A percentile compares a stretch with the other conserved stretches of the same genome.
These are phyloP conservation scores for Dreissena rostriformis DNA, from an alignment of 1,140 invertebrate genomes.

Conservation along the genomic window DNA sequence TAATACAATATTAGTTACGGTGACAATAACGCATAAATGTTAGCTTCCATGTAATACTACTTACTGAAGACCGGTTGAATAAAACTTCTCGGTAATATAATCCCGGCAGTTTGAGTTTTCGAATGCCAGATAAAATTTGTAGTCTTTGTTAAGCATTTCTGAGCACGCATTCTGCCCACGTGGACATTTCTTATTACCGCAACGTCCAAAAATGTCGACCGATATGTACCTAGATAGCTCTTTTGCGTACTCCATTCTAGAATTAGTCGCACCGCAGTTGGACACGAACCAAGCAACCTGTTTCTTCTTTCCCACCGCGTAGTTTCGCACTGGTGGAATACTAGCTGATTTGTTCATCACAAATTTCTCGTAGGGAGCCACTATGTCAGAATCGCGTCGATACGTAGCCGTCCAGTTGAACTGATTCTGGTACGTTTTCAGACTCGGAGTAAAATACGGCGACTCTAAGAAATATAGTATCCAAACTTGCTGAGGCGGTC, in stretches of 20 bases:
- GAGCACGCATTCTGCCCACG: constrained; percentile 91
- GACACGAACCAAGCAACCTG: constrained; percentile 82
- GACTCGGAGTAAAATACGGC: constrained; percentile 85
- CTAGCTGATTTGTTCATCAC: constrained; percentile 27
- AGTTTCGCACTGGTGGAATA: constrained; percentile 66
- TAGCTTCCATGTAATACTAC: too few species aligned
- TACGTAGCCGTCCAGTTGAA: constrained; percentile 96
- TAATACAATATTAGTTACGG: too few species aligned
- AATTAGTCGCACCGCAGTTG: constrained; percentile 85
- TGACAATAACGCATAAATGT: too few species aligned
- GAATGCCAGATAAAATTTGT: constrained; percentile 99
- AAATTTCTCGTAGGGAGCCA: constrained; percentile 96
- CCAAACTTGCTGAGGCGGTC: constrained; percentile 65
- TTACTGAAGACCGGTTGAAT: constrained; percentile 76
- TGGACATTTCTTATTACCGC: constrained; percentile 78
- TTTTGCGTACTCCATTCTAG: constrained; percentile 83
- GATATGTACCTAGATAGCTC: constrained; percentile 83
- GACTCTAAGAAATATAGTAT: constrained; percentile 90
- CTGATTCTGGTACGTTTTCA: constrained; percentile 88
- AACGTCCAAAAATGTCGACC: constrained; percentile 88
- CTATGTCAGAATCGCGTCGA: constrained; percentile 95
- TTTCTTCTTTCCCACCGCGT: constrained; percentile 78
- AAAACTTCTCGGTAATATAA: constrained; percentile 84
- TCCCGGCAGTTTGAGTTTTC: constrained; percentile 82
- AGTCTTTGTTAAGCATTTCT: constrained; percentile 94